phyloP scores from a whole-genome alignment of 2,888 invertebrate genomes.

The Dioctria linearis region DNA sequence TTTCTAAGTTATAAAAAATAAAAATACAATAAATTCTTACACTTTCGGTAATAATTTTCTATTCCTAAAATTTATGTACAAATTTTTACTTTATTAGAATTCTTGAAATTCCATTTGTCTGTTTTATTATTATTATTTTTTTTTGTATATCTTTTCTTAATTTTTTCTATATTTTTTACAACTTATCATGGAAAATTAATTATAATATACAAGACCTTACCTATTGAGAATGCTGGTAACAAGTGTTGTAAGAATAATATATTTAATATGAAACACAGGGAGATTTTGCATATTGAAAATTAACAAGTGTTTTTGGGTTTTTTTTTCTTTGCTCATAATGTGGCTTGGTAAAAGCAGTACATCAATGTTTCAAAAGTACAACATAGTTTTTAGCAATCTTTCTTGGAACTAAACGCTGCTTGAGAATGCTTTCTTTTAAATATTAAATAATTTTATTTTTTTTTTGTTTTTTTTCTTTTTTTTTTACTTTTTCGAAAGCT shows the following conservation, averaged over 20 bases:
- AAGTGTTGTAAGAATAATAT: slow-evolving; percentile 2
- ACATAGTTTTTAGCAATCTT: slow-evolving; percentile 1
- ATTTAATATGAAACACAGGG: slow-evolving; percentile 12
- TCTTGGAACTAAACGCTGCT: slow-evolving; percentile 4
- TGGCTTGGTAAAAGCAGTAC: slow-evolving; percentile 24
- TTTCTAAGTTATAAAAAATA: neutral
- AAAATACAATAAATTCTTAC: slow-evolving; percentile 10
- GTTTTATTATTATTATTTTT: neutral
- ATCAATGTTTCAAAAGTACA: slow-evolving; percentile 18
- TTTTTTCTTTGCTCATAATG: too few relatives aligned
- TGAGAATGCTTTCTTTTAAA: slow-evolving; percentile 39
- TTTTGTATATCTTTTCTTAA: neutral
- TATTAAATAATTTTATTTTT: neutral
- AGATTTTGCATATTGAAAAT: slow-evolving; percentile 10
- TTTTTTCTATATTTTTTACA: neutral
- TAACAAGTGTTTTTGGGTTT: slow-evolving; percentile 14
- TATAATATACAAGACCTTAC: neutral
- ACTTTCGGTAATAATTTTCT: slow-evolving; percentile 37
- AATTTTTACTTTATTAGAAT: slow-evolving; percentile 32
- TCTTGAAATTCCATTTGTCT: neutral
- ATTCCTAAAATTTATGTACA: slow-evolving; percentile 45
- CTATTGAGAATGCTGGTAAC: slow-evolving; percentile 25
- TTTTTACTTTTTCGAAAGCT: slow-evolving; percentile 43
- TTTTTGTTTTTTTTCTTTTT: neutral
- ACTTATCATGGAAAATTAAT: slow-evolving; percentile 19